Evolutionary conservation across 2,888 invertebrate genomes (phyloP), one percentile per base, ranked within the genome.

Genomic region (Iphiclides podalirius): DNA sequence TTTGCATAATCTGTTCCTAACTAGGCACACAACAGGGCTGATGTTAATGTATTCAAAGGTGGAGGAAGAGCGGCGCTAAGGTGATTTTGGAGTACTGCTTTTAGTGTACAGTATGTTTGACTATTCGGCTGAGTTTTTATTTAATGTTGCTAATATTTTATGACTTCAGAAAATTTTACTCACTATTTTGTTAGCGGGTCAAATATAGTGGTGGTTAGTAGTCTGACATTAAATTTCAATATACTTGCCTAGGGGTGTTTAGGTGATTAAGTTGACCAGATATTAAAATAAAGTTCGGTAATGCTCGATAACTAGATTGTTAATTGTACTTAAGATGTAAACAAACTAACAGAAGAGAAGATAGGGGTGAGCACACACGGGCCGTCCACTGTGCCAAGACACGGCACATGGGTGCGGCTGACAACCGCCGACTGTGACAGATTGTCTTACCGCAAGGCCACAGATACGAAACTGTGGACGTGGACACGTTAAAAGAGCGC

Each of bases 401-500:
- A 20, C 20, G 54, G 58, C 61, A 70, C 72, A 75, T 79, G 72
- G 74, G 76, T 79, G 79, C 64, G 63, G 66, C 52, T 75, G 83
- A 79, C 81, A 80, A 72, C 59, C 55, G 50, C 74, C 75, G 79
- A 76, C 53, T 66, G 74, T 77, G 82, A 84, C 82, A 75, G 81
- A 83, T 83, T 63, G 76, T 75, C 66, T 55, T 45, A 39, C 28
- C 33, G 26, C 34, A 39, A 44, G 36, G 36, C 54, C 50, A 56
- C 8, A 1, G 28, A 7, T 47, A 36, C 7, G 4, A 15, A 23
- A 55, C 36, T 61, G 39, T 70, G 70, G 74, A 75, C 42, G 51
- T 15, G 45, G 55, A 20, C 6, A 2, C 12, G 4, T 1, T 15
- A 28, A 28, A 1, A 28, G 15, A 28, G n/a, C n/a, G n/a, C n/a